A percentile compares a stretch with the other conserved stretches of the same genome.
phyloP scores from a whole-genome alignment of 1,140 invertebrate genomes.

The Sminthurinus signatus region DNA sequence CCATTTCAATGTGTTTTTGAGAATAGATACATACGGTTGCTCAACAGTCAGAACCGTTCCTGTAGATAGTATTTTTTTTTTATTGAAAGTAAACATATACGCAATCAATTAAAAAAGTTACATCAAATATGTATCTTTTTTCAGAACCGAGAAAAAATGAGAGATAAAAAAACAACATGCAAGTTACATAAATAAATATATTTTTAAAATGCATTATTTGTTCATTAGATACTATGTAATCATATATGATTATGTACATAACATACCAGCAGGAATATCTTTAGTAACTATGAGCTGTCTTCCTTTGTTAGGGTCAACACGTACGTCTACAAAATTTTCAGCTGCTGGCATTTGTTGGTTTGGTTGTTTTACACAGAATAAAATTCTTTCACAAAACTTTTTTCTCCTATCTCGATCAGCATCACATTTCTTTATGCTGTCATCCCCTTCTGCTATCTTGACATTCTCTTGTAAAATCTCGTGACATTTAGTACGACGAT shows the following conservation, averaged over 20 bases:
- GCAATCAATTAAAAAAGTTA: background rate
- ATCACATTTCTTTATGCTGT: background rate
- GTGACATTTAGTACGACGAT: background rate
- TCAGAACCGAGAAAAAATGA: too few species aligned
- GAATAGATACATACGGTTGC: constrained; percentile 25
- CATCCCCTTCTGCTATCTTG: background rate
- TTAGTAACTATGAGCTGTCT: constrained; percentile 15
- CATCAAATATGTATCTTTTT: too few species aligned
- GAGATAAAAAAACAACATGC: too few species aligned
- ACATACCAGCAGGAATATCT: constrained; percentile 24
- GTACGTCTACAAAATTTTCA: constrained; percentile 25
- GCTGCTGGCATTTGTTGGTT: constrained; percentile 8
- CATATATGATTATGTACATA: too few species aligned
- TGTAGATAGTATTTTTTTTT: background rate
- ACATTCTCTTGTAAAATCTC: background rate
- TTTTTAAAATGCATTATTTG: too few species aligned
- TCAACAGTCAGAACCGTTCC: constrained; percentile 28
- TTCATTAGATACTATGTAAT: too few species aligned
- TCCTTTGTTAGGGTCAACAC: constrained; percentile 1
- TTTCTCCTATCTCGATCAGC: background rate
- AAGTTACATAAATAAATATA: too few species aligned
- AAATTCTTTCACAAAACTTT: constrained; percentile 13
- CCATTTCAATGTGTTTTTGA: constrained; percentile 20
- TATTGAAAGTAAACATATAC: too few species aligned
- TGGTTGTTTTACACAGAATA: constrained; percentile 14